Conservation (phyloP, 2,888 invertebrate genomes). For the Branchellion lobata region DNA sequence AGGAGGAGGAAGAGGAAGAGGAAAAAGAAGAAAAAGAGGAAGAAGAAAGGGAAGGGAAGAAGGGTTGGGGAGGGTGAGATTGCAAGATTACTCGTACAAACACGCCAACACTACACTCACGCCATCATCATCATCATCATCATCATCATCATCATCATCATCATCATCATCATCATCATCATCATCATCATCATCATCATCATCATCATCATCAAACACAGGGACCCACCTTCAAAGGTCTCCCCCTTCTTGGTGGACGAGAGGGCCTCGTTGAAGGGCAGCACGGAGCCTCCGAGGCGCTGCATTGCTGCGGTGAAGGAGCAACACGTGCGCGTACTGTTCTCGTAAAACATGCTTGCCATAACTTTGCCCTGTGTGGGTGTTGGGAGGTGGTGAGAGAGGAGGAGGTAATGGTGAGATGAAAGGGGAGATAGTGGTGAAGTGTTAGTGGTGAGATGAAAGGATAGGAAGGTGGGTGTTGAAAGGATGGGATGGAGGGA, state of each 20-base stretch:
- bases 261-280: slow-evolving; percentile 82
- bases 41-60: neutral
- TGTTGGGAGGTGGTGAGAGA: neutral
- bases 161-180: slow-evolving; percentile 21
- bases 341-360: slow-evolving; percentile 96
- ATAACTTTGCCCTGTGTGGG: slow-evolving; percentile 79
- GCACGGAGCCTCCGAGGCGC: slow-evolving; percentile 86
- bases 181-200: slow-evolving; percentile 27
- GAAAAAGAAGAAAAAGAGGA: slow-evolving; percentile 22
- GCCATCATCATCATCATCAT: slow-evolving; percentile 26
- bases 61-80: neutral
- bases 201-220: neutral
- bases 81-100: no score
- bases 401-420: neutral
- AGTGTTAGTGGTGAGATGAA: no score
- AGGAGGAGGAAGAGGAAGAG: slow-evolving; percentile 23
- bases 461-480: no score
- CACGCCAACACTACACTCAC: no score
- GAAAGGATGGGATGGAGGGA: no score
- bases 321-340: slow-evolving; percentile 90
- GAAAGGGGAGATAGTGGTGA: no score
- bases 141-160: slow-evolving; percentile 21
- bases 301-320: slow-evolving; percentile 97
- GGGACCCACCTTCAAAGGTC: slow-evolving; percentile 73
- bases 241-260: slow-evolving; percentile 97